Conservation (phyloP, 2,888 invertebrate species). For the Sinelater perroti region DNA sequence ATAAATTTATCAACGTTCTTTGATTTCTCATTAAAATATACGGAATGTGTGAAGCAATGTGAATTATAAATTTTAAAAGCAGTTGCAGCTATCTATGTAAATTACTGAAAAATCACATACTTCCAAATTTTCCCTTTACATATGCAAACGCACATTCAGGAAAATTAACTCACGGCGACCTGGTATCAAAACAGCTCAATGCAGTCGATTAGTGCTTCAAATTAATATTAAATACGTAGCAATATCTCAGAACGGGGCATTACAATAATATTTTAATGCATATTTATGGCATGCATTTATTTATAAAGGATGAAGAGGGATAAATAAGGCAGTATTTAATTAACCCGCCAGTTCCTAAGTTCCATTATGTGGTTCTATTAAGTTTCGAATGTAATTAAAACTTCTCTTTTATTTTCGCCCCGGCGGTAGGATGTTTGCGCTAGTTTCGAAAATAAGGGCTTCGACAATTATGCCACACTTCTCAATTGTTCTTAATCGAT, state of each 20-base stretch:
- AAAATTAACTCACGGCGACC: not conserved
- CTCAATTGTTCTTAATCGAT: too few species aligned
- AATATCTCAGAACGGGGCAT: conserved; percentile 16
- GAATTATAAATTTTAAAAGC: too few species aligned
- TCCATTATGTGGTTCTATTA: conserved; percentile 30
- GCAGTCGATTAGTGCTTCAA: conserved; percentile 5
- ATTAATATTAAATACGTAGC: conserved; percentile 10
- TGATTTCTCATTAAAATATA: too few species aligned
- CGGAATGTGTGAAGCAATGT: too few species aligned
- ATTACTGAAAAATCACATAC: too few species aligned
- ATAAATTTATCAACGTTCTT: too few species aligned
- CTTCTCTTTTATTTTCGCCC: conserved; percentile 24
- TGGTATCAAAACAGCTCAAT: not conserved
- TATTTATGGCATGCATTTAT: conserved; percentile 28
- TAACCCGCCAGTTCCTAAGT: conserved; percentile 21
- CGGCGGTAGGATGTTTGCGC: conserved; percentile 1
- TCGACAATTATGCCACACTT: too few species aligned
- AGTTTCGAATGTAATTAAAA: conserved; percentile 31
- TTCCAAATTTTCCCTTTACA: too few species aligned
- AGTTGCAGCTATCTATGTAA: too few species aligned
- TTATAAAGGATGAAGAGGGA: conserved; percentile 21
- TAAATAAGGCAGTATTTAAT: conserved; percentile 27
- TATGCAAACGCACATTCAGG: too few species aligned
- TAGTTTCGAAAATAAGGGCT: conserved; percentile 3
- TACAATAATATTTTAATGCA: conserved; percentile 23